These are phyloP conservation scores for Nephrocerus scutellatus DNA, from an alignment of 2,888 invertebrate genomes.

Conservation along the genomic window DNA sequence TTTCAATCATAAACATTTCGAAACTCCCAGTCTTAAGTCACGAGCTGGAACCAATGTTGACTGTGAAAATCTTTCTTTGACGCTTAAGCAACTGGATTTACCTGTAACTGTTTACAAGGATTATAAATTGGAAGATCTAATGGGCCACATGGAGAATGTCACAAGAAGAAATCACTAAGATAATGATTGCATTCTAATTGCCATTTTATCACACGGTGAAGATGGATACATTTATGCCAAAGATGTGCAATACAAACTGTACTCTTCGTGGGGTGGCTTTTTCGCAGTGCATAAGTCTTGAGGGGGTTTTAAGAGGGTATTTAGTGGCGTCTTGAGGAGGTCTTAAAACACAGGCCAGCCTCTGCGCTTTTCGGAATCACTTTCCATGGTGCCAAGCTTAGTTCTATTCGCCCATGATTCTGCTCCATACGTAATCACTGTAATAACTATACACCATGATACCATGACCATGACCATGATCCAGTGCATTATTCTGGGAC, in stretches of 20 bases:
- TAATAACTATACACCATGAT: too few species aligned
- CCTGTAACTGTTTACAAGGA: constrained; percentile 67
- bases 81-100: constrained; percentile 62
- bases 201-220: constrained; percentile 86
- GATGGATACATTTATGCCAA: constrained; percentile 77
- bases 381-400: too few species aligned
- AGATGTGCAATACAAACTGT: constrained; percentile 77
- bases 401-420: too few species aligned
- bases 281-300: constrained; percentile 77
- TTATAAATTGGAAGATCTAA: constrained; percentile 60
- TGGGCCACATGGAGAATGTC: constrained; percentile 59
- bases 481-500: too few species aligned
- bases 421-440: too few species aligned
- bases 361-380: too few species aligned
- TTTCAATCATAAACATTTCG: constrained; percentile 84
- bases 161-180: constrained; percentile 71
- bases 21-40: constrained; percentile 60
- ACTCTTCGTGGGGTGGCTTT: constrained; percentile 66
- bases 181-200: constrained; percentile 74
- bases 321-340: too few species aligned
- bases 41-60: constrained; percentile 83
- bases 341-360: too few species aligned
- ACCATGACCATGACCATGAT: too few species aligned
- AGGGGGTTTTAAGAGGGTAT: too few species aligned
- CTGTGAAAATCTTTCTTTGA: constrained; percentile 63